Evolutionary conservation across 2,113 vertebrate genomes (phyloP), one percentile per base, ranked within the genome.

Genomic region (Ptilorrhoa leucosticta): DNA sequence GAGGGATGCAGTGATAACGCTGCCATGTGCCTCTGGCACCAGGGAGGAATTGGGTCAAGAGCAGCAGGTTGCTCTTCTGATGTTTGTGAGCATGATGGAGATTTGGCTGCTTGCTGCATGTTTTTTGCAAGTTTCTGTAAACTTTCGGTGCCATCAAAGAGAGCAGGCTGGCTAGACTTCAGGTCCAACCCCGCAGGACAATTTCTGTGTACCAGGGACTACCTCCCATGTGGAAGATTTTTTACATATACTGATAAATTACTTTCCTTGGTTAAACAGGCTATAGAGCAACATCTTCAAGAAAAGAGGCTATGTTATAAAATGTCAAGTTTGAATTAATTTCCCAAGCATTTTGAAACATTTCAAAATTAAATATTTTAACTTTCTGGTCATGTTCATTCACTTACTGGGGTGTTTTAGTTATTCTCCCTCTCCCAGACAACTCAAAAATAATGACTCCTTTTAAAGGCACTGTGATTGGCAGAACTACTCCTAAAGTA

Each of bases 391-490:
- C 35, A 21, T 70, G 66, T 57, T 88, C 50, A 23, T 84, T 76
- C 10, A 30, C 50, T 71, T 57, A 17, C 33, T 45, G 37, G 57
- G 12, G 26, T 77, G 54, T 31, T 86, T 76, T 65, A 85, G 82
- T 80, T 82, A 85, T 61, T 87, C 50, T 66, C 40, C 89, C 66
- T 89, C 64, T 91, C 61, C 31, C 30, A 90, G 87, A 64, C 50
- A 93, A 58, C 69, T 95, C 82, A 89, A 76, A 95, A 96, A 83
- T 83, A 91, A 90, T 87, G 35, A 78, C 50, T 92, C 51, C 30
- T 77, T 95, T 97, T 87, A 94, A 93, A 89, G 56, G 56, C 28
- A 15, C 23, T 68, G n/a, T 92, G 90, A 93, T 75, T 89, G 86
- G 61, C 88, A 95, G 61, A 80, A 57, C 65, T 92, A 50, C 78